phyloP scores from a whole-genome alignment of 2,797 vertebrate genomes.

The Delichon dasypus region DNA sequence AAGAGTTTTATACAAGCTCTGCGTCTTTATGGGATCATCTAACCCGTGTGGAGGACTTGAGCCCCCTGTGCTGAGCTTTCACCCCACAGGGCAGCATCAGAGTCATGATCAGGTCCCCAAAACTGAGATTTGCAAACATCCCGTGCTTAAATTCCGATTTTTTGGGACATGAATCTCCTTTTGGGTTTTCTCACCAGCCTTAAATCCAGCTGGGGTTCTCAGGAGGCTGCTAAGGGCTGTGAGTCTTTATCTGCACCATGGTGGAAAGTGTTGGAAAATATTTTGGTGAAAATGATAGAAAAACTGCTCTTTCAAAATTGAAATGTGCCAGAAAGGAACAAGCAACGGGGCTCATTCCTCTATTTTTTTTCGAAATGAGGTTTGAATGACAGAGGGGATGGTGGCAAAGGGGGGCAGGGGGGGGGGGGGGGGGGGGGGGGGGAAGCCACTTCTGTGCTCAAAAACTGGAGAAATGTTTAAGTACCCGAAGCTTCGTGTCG shows the following conservation, averaged over 20 bases:
- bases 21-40: not conserved
- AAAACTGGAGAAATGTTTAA: not conserved
- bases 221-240: not conserved
- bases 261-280: not conserved
- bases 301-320: not conserved
- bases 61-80: not conserved
- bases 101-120: fast-evolving
- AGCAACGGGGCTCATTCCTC: not conserved
- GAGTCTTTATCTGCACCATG: not conserved
- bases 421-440: too few relatives aligned
- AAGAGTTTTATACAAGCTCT: not conserved
- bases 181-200: not conserved
- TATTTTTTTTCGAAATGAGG: not conserved
- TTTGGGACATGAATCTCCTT: not conserved
- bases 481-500: not conserved
- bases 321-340: not conserved
- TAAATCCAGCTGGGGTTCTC: not conserved
- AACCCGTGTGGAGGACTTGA: fast-evolving
- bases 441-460: constrained; percentile 17
- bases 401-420: not conserved
- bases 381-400: not conserved
- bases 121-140: not conserved
- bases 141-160: fast-evolving
- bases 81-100: not conserved
- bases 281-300: not conserved